Conservation (phyloP, 2,888 invertebrate species). For the Glaucopsyche alexis region DNA sequence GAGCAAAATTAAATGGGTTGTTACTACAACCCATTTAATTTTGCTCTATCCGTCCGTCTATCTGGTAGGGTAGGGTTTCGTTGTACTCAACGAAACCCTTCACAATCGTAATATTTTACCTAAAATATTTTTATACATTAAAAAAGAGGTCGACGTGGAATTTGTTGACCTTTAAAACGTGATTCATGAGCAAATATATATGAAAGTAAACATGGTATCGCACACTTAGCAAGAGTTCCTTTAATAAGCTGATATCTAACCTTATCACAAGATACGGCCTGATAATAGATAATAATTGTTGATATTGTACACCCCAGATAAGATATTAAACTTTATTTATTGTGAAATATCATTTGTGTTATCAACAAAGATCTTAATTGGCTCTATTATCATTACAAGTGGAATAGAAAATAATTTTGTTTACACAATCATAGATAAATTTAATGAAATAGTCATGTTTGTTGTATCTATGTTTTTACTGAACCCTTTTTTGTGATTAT, state of each 20-base stretch:
- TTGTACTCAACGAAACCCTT: too few species aligned
- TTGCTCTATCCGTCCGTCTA: too few species aligned
- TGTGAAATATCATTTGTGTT: slow-evolving; percentile 9
- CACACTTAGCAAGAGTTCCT: slow-evolving; percentile 18
- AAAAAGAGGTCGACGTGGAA: not conserved
- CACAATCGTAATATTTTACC: not conserved
- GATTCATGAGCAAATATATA: slow-evolving; percentile 15
- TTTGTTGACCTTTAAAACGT: not conserved
- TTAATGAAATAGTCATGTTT: not conserved
- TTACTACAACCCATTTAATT: too few species aligned
- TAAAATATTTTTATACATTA: not conserved
- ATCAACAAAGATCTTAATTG: slow-evolving; percentile 12
- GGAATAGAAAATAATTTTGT: not conserved
- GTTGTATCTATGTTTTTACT: not conserved
- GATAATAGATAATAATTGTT: slow-evolving; percentile 21
- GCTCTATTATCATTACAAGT: not conserved
- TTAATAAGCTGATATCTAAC: slow-evolving; percentile 13
- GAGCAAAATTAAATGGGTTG: too few species aligned
- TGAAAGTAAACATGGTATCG: not conserved
- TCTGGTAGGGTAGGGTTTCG: too few species aligned
- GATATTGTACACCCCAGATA: slow-evolving; percentile 15
- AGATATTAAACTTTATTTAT: slow-evolving; percentile 7
- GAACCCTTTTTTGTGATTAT: too few species aligned
- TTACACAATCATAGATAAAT: not conserved
- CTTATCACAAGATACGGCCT: slow-evolving; percentile 11